These are phyloP conservation scores for Protaetia brevitarsis DNA, from an alignment of 1,140 invertebrate species.

Conservation along the genomic window DNA sequence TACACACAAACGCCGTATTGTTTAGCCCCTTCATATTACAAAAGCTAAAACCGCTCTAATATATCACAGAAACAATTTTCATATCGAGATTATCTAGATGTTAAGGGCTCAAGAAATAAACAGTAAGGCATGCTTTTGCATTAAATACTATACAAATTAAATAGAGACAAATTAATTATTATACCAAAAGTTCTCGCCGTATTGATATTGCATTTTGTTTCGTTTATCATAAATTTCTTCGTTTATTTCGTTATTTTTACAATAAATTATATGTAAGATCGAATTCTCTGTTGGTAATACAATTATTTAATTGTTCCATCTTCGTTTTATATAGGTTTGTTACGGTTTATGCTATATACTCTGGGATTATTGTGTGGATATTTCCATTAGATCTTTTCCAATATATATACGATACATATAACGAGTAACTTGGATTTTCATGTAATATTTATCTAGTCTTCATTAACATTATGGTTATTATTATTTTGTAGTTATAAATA, in stretches of 20 bases:
- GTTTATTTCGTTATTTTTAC: neutral
- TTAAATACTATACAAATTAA: neutral
- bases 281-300: neutral
- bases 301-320: neutral
- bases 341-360: neutral
- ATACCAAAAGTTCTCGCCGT: neutral
- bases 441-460: slow-evolving; percentile 13
- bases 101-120: slow-evolving; percentile 3
- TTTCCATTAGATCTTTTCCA: neutral
- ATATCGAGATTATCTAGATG: slow-evolving; percentile 12
- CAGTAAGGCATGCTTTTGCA: slow-evolving; percentile 2
- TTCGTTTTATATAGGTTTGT: neutral
- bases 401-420: neutral
- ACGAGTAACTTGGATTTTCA: neutral
- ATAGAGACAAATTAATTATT: neutral
- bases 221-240: too few species aligned
- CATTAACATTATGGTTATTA: slow-evolving; percentile 16
- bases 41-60: neutral
- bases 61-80: slow-evolving; percentile 15
- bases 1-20: neutral
- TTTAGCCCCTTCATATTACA: neutral
- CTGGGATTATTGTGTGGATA: too few species aligned
- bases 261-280: neutral
- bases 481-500: neutral
- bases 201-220: neutral